Base-by-base conservation (phyloP, 2,113 vertebrate genomes). In the Psittacara wagleri region DNA sequence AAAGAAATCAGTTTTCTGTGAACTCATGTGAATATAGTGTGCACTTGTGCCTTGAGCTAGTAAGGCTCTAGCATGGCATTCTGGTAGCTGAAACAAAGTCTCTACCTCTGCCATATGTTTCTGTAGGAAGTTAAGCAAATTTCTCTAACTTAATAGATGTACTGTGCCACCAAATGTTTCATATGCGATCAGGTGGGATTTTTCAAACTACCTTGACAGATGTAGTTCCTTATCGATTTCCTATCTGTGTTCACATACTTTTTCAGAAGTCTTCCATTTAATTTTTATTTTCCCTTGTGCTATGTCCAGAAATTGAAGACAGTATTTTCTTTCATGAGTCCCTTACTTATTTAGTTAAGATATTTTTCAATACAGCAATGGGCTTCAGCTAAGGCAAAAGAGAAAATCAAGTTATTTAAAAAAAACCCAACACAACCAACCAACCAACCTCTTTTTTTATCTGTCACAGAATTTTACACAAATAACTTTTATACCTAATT, bases 361-460 rank as follows among this genome's bases (percentile, higher is more conserved):
- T 0, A 17, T 62, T 77, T 90, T 87, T 82, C 7, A 49, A 16
- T 5, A 25, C 6, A 67, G 1, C 1, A 44, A 37, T 64, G 81
- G 4, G 46, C 11, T 49, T 18, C 44, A 70, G 10, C 3, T 61
- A 43, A 28, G 13, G 17, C 6, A 80, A 91, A 72, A 49, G 6
- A 52, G 3, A 80, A 79, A 10, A 54, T 35, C 0, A 2, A 28
- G 39, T 43, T 31, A 48, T 43, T 37, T 5, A 51, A 35, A 51
- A 59, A 46, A 2, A 35, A 1, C 1, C 4, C 33, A n/a, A n/a
- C 23, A n/a, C 55, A 59, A n/a, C 55, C 31, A n/a, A 33, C 0
- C 18, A 31, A 22, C 33, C 55, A 59, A 59, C 33, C 22, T 35
- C 22, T 59, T 29, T 37, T 72, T 37, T 1, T 0, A 11, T 2